Conservation (phyloP, 2,888 invertebrate species). For the Zootermopsis nevadensis region DNA sequence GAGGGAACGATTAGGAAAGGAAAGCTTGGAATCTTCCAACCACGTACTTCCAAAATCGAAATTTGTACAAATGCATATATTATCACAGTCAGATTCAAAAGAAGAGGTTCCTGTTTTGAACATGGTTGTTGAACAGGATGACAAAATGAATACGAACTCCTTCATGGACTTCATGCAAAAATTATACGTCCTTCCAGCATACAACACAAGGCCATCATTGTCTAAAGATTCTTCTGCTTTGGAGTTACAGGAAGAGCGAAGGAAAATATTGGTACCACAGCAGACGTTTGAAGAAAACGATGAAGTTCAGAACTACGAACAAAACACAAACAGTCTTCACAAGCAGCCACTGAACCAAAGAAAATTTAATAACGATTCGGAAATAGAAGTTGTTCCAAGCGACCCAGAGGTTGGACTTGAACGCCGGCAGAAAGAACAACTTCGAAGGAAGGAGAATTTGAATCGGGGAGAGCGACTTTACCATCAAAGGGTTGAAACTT, state of each 20-base stretch:
- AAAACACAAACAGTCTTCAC: background rate
- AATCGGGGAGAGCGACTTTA: background rate
- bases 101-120: background rate
- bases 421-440: background rate
- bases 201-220: background rate
- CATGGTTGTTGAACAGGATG: conserved; percentile 20
- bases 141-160: background rate
- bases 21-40: background rate
- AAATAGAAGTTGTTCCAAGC: background rate
- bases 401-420: background rate
- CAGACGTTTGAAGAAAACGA: too few relatives aligned
- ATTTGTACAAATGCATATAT: conserved; percentile 3
- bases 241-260: background rate
- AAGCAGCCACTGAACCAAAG: background rate
- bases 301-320: background rate
- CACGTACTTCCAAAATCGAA: background rate
- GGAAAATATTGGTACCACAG: background rate
- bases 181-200: background rate
- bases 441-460: background rate
- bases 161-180: conserved; percentile 14
- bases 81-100: background rate
- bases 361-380: background rate
- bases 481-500: background rate
- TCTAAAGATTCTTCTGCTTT: background rate
- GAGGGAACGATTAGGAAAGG: background rate